phyloP scores from a whole-genome alignment of 2,113 vertebrate species.

The Cheilinus undulatus region DNA sequence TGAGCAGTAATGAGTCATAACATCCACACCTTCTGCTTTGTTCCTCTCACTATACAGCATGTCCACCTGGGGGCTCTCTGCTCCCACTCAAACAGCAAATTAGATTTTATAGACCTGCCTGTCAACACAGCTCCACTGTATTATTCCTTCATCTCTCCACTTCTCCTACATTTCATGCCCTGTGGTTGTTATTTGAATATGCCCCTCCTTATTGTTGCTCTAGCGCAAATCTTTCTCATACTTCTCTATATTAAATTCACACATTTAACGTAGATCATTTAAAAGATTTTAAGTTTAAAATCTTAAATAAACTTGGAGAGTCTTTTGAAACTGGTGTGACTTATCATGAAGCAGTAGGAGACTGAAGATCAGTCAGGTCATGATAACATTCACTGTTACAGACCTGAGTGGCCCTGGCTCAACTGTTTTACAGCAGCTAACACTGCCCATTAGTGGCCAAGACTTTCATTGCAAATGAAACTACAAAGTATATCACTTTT shows the following conservation, averaged over 20 bases:
- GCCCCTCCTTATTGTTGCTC: constrained; percentile 10
- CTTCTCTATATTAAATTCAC: not conserved
- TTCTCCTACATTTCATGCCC: constrained; percentile 3
- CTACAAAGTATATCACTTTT: not conserved
- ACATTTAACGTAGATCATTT: constrained; percentile 19
- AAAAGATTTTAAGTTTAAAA: not conserved
- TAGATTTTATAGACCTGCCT: constrained; percentile 11
- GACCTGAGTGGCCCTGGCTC: not conserved
- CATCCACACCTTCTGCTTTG: not conserved
- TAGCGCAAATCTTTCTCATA: not conserved
- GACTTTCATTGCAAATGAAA: not conserved
- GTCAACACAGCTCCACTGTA: not conserved
- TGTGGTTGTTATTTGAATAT: constrained; percentile 34
- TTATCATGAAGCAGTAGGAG: constrained; percentile 9
- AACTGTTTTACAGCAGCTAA: not conserved
- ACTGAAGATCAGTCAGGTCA: not conserved
- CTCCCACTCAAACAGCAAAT: constrained; percentile 41
- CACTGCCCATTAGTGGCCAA: constrained; percentile 37
- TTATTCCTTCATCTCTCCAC: not conserved
- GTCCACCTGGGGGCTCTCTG: constrained; percentile 66
- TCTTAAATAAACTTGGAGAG: not conserved
- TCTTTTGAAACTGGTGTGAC: not conserved
- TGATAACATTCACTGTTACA: constrained; percentile 12
- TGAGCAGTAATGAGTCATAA: constrained; percentile 11
- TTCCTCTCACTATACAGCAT: not conserved